Percentiles rank a stretch among this genome's conserved stretches.
These are phyloP conservation scores for Hippocampus barbouri DNA, from an alignment of 2,113 vertebrate genomes.

Conservation along the genomic window DNA sequence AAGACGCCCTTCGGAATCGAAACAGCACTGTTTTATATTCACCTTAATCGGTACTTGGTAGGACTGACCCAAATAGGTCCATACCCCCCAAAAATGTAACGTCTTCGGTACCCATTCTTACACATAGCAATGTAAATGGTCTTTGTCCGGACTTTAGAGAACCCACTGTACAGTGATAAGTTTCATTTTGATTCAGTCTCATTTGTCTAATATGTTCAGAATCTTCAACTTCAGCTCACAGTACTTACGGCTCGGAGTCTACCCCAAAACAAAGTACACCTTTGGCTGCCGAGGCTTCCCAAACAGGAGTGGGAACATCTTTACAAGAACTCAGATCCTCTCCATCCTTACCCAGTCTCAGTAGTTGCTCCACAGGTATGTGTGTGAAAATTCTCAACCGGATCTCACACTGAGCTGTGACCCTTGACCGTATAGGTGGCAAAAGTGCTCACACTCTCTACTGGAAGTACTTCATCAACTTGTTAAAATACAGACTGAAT, in stretches of 20 bases:
- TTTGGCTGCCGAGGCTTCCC: constrained; percentile 67
- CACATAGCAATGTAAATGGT: neutral
- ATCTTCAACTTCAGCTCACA: constrained; percentile 73
- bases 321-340: constrained; percentile 80
- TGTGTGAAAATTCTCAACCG: neutral
- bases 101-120: no score
- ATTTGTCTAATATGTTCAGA: constrained; percentile 52
- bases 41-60: no score
- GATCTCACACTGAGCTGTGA: neutral
- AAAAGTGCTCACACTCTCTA: neutral
- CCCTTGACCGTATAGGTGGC: neutral
- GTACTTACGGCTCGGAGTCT: constrained; percentile 67
- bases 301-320: constrained; percentile 69
- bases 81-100: no score
- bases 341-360: constrained; percentile 87
- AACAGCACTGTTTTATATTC: no score
- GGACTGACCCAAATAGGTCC: no score
- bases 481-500: neutral
- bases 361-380: constrained; percentile 78
- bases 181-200: neutral
- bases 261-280: constrained; percentile 73
- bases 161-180: neutral
- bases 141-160: neutral
- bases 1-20: no score
- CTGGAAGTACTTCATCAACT: no score